Conservation (phyloP, 1,140 invertebrate genomes). For the Parapsyche elsis region DNA sequence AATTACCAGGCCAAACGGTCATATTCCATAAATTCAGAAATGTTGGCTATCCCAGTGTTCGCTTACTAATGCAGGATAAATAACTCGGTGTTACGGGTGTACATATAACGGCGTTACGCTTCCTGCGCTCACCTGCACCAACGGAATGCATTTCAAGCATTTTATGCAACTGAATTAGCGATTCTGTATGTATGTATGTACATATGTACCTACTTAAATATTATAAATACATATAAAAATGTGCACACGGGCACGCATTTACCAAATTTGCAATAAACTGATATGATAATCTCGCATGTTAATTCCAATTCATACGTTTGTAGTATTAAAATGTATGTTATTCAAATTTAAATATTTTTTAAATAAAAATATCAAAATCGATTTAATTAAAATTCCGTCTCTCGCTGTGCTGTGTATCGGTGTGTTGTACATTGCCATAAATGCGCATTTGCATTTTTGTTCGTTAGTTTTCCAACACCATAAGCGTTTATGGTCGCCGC, state of each 20-base stretch:
- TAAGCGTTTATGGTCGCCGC: slow-evolving; percentile 5
- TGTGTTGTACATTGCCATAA: neutral
- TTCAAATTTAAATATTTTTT: too few relatives aligned
- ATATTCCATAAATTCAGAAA: too few relatives aligned
- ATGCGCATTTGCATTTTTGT: slow-evolving; percentile 4
- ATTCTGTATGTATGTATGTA: too few relatives aligned
- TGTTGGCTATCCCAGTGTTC: neutral
- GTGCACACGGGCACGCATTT: too few relatives aligned
- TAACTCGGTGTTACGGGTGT: neutral
- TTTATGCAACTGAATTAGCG: slow-evolving; percentile 39
- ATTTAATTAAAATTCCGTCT: neutral
- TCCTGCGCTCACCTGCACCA: slow-evolving; percentile 25
- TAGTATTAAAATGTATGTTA: too few relatives aligned
- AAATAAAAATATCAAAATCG: neutral
- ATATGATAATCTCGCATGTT: too few relatives aligned
- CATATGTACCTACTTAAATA: too few relatives aligned
- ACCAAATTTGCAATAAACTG: too few relatives aligned
- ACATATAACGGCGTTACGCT: slow-evolving; percentile 38
- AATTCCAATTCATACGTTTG: too few relatives aligned
- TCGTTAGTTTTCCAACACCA: neutral
- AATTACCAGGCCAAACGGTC: too few relatives aligned
- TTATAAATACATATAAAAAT: too few relatives aligned
- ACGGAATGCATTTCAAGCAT: slow-evolving; percentile 42
- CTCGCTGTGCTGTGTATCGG: neutral
- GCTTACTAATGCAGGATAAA: slow-evolving; percentile 35